A percentile compares a stretch with the other conserved stretches of the same genome.
Conservation (phyloP, 1,140 invertebrate genomes). For the Acyrthosiphon pisum region DNA sequence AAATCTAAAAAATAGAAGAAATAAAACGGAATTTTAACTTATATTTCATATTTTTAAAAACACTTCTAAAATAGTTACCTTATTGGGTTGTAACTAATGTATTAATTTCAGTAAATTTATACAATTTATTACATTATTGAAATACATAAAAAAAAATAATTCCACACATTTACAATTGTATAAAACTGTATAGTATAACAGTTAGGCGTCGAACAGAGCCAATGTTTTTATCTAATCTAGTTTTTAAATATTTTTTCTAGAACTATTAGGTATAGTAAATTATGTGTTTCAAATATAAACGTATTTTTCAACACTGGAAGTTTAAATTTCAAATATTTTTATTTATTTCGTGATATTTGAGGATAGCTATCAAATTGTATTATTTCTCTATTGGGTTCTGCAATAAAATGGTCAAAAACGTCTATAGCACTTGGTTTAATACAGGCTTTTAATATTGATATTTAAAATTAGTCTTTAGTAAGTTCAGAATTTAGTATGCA, state of each 20-base stretch:
- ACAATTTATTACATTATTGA: background rate
- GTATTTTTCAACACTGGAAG: background rate
- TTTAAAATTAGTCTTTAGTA: too few relatives aligned
- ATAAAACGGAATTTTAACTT: background rate
- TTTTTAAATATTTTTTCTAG: background rate
- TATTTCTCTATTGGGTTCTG: background rate
- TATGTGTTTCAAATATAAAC: background rate
- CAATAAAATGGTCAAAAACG: background rate
- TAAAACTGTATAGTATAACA: background rate
- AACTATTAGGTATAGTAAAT: background rate
- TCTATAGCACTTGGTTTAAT: background rate
- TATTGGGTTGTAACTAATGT: background rate
- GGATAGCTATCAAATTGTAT: background rate
- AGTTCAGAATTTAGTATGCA: too few relatives aligned
- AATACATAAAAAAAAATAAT: background rate
- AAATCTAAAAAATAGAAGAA: background rate
- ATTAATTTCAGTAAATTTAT: too few relatives aligned
- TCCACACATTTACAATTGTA: background rate
- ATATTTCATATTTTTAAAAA: background rate
- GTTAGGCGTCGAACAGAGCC: background rate
- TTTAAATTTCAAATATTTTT: background rate
- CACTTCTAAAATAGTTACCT: background rate
- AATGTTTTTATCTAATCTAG: background rate
- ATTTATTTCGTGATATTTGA: background rate
- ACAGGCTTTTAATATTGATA: background rate